These are phyloP conservation scores for Dryas iulia DNA, from an alignment of 1,140 invertebrate species.

Conservation along the genomic window DNA sequence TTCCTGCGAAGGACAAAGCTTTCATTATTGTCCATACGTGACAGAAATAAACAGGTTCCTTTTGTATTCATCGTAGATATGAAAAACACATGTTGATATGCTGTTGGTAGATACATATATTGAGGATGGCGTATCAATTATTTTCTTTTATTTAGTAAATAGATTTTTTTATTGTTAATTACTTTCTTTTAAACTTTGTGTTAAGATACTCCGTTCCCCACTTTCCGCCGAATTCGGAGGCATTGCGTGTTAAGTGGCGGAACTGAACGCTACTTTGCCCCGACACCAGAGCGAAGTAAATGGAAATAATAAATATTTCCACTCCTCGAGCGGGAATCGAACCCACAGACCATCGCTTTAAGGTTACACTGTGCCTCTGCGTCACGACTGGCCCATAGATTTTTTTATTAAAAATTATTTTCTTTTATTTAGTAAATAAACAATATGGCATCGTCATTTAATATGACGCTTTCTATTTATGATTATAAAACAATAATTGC, in stretches of 20 bases:
- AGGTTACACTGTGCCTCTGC: too few relatives aligned
- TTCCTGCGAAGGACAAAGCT: conserved; percentile 20
- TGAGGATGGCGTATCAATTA: background rate
- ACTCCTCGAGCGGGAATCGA: background rate
- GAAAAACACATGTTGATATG: background rate
- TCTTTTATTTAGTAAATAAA: too few relatives aligned
- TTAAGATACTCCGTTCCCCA: background rate
- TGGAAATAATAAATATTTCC: background rate
- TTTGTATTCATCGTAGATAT: background rate
- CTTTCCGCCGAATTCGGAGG: background rate
- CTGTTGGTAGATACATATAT: background rate
- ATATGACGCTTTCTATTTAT: too few relatives aligned
- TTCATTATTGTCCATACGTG: conserved; percentile 6
- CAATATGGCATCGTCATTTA: too few relatives aligned
- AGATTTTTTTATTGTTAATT: background rate
- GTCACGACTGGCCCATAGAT: too few relatives aligned
- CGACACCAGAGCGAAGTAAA: background rate
- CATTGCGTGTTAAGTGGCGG: background rate
- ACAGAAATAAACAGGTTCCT: background rate
- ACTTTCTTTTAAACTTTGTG: background rate
- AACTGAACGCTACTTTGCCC: background rate
- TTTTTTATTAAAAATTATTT: too few relatives aligned
- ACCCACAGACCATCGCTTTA: background rate
- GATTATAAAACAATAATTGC: too few relatives aligned
- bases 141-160: background rate